Percentiles rank a stretch among this genome's conserved stretches.
These are phyloP conservation scores for Aphidius colemani DNA, from an alignment of 2,888 invertebrate genomes.

Conservation along the genomic window DNA sequence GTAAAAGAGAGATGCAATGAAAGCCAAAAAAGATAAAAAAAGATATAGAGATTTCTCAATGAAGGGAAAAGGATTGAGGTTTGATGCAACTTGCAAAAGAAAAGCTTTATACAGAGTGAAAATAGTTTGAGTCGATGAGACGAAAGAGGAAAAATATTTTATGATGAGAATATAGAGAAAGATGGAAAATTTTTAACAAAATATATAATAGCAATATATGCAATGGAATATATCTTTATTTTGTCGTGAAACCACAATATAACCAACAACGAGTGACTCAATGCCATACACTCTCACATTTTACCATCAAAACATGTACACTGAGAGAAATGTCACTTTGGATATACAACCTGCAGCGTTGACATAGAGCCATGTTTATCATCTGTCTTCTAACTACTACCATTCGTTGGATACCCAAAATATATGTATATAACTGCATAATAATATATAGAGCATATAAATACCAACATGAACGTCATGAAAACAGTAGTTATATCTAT, in stretches of 20 bases:
- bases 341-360: background rate
- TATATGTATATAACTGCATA: background rate
- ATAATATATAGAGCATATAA: background rate
- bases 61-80: no score
- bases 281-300: slow-evolving; percentile 9
- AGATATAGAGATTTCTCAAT: no score
- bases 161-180: no score
- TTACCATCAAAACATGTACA: background rate
- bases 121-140: no score
- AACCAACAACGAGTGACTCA: slow-evolving; percentile 8
- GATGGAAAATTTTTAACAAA: no score
- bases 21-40: no score
- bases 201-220: background rate
- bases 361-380: background rate
- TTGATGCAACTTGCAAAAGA: no score
- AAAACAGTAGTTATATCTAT: no score
- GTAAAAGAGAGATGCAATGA: no score
- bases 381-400: background rate
- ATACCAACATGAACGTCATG: background rate
- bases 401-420: background rate
- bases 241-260: slow-evolving; percentile 17
- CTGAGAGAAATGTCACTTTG: no score
- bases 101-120: no score
- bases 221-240: slow-evolving; percentile 5
- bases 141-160: no score